phyloP scores from a whole-genome alignment of 1,140 invertebrate species.

The Bombus superbus region DNA sequence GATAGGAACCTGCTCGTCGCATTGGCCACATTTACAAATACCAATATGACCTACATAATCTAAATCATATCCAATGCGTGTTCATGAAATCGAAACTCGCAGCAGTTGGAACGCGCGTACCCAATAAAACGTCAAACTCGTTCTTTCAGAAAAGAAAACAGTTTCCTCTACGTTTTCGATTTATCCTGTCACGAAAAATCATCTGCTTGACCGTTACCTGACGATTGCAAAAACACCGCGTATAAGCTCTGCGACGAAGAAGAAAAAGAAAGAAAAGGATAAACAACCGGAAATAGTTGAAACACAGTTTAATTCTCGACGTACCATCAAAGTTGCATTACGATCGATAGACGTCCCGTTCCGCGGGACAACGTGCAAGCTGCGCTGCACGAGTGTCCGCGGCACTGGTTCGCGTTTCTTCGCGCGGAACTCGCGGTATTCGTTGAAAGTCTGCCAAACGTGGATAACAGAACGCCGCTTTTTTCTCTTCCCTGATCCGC shows the following conservation, averaged over 20 bases:
- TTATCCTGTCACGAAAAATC: neutral
- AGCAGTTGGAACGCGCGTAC: too few relatives aligned
- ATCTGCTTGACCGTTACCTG: too few relatives aligned
- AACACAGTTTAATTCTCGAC: neutral
- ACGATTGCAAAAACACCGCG: neutral
- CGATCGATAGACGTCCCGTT: neutral
- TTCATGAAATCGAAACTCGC: too few relatives aligned
- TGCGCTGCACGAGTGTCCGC: neutral
- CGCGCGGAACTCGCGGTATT: neutral
- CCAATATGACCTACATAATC: too few relatives aligned
- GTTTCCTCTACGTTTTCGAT: neutral
- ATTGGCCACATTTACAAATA: too few relatives aligned
- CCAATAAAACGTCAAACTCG: too few relatives aligned
- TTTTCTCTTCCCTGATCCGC: constrained; percentile 7
- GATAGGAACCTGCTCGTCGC: too few relatives aligned
- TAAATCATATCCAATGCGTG: too few relatives aligned
- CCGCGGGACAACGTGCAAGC: too few relatives aligned
- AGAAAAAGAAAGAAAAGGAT: neutral
- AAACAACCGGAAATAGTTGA: neutral
- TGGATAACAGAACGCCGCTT: neutral
- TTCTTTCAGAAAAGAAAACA: neutral
- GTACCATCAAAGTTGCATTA: neutral
- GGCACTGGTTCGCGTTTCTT: neutral
- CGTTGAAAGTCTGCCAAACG: constrained; percentile 24
- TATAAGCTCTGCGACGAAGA: neutral